These are phyloP conservation scores for Triplophysa rosa DNA, from an alignment of 2,113 vertebrate genomes.

Conservation along the genomic window DNA sequence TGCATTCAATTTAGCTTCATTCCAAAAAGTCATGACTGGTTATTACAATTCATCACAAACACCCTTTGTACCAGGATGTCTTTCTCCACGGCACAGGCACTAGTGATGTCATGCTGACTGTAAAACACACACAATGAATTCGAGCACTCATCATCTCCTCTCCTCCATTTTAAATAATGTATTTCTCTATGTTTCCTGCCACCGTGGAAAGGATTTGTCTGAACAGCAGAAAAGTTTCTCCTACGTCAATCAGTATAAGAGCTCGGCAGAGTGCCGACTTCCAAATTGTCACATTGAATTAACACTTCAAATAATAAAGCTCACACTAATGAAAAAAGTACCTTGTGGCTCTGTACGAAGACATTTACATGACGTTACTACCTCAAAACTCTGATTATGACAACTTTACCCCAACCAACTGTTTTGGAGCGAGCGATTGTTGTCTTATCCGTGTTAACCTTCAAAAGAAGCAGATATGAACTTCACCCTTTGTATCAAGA, in stretches of 20 bases:
- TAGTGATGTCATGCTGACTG: constrained; percentile 5
- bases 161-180: constrained; percentile 42
- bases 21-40: constrained; percentile 1
- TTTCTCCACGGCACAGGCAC: neutral
- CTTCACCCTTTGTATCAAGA: constrained; percentile 4
- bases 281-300: constrained; percentile 43
- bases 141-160: constrained; percentile 28
- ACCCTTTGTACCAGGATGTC: constrained; percentile 26
- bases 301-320: neutral
- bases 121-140: constrained; percentile 38
- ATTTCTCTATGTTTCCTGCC: constrained; percentile 41
- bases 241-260: constrained; percentile 43
- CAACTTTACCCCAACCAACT: constrained; percentile 17
- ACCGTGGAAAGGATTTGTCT: constrained; percentile 38
- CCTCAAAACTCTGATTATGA: neutral
- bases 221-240: constrained; percentile 49
- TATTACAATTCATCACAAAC: constrained; percentile 31
- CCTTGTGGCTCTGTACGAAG: neutral
- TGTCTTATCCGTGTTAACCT: constrained; percentile 5
- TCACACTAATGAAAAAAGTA: neutral
- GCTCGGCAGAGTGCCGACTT: neutral
- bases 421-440: neutral
- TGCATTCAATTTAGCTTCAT: neutral
- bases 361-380: neutral
- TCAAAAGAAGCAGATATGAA: neutral